Conservation (phyloP, 2,888 invertebrate species). For the Drosophila barbarae region DNA sequence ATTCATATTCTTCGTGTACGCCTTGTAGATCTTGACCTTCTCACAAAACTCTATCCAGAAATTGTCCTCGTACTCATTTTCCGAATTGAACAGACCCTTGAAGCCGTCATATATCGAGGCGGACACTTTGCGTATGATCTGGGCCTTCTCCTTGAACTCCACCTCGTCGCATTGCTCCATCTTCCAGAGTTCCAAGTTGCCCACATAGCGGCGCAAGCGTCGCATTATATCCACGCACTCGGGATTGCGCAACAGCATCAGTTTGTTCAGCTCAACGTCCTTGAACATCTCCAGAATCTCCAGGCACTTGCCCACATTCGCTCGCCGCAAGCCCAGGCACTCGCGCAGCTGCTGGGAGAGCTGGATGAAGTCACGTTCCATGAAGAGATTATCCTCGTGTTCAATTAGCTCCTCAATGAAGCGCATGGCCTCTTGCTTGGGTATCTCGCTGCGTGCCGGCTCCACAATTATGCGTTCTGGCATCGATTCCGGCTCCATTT, state of each 20-base stretch:
- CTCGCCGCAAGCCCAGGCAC: conserved; percentile 80
- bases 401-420: conserved; percentile 76
- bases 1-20: conserved; percentile 83
- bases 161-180: conserved; percentile 83
- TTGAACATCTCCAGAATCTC: conserved; percentile 84
- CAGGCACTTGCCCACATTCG: conserved; percentile 87
- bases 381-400: conserved; percentile 75
- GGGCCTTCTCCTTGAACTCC: conserved; percentile 85
- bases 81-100: conserved; percentile 82
- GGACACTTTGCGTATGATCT: conserved; percentile 85
- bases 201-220: conserved; percentile 88
- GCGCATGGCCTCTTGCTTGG: conserved; percentile 71
- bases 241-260: conserved; percentile 91
- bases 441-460: conserved; percentile 77
- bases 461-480: conserved; percentile 83
- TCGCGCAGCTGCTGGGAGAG: conserved; percentile 76
- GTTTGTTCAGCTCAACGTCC: conserved; percentile 81
- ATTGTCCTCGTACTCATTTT: conserved; percentile 82
- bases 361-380: conserved; percentile 76
- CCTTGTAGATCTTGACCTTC: conserved; percentile 85
- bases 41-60: conserved; percentile 88
- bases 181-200: conserved; percentile 88
- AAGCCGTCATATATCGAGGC: conserved; percentile 80
- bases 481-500: conserved; percentile 82
- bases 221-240: conserved; percentile 88